These are phyloP conservation scores for Gobionotothen gibberifrons DNA, from an alignment of 2,797 vertebrate genomes.

Conservation along the genomic window DNA sequence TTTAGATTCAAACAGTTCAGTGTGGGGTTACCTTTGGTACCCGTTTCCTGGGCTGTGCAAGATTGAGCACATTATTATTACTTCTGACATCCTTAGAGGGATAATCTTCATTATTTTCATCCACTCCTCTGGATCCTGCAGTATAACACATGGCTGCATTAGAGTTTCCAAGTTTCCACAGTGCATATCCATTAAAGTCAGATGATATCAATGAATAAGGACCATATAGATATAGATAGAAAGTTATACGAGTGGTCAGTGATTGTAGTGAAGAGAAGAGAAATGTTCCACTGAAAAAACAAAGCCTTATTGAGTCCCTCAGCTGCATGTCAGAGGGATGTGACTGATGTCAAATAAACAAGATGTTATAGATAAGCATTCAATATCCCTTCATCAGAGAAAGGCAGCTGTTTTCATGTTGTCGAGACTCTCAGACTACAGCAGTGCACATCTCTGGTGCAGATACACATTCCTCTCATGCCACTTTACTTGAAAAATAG, in stretches of 20 bases:
- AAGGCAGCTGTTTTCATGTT: slow-evolving; percentile 15
- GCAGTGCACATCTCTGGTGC: slow-evolving; percentile 30
- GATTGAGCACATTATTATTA: slow-evolving; percentile 89
- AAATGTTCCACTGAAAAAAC: slow-evolving; percentile 14
- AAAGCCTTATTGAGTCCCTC: slow-evolving; percentile 21
- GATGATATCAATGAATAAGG: slow-evolving; percentile 35
- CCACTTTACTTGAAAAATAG: slow-evolving; percentile 38
- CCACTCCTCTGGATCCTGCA: slow-evolving; percentile 87
- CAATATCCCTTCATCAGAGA: slow-evolving; percentile 22
- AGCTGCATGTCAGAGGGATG: slow-evolving; percentile 24
- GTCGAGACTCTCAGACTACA: slow-evolving; percentile 19
- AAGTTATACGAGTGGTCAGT: slow-evolving; percentile 2
- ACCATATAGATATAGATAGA: slow-evolving; percentile 8
- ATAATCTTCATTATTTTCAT: slow-evolving; percentile 85
- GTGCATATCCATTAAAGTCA: slow-evolving; percentile 35
- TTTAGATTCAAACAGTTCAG: slow-evolving; percentile 8
- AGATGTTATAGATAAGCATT: slow-evolving; percentile 3
- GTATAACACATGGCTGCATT: slow-evolving; percentile 59
- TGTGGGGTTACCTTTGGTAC: slow-evolving; percentile 89
- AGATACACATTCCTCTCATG: slow-evolving; percentile 68
- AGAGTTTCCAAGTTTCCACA: slow-evolving; percentile 53
- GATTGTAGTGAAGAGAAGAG: too few relatives aligned
- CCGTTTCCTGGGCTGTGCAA: slow-evolving; percentile 91
- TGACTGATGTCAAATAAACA: slow-evolving; percentile 20
- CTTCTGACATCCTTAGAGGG: slow-evolving; percentile 83